Evolutionary conservation across 2,888 invertebrate species (phyloP).

Genomic region (Syrphus vitripennis): DNA sequence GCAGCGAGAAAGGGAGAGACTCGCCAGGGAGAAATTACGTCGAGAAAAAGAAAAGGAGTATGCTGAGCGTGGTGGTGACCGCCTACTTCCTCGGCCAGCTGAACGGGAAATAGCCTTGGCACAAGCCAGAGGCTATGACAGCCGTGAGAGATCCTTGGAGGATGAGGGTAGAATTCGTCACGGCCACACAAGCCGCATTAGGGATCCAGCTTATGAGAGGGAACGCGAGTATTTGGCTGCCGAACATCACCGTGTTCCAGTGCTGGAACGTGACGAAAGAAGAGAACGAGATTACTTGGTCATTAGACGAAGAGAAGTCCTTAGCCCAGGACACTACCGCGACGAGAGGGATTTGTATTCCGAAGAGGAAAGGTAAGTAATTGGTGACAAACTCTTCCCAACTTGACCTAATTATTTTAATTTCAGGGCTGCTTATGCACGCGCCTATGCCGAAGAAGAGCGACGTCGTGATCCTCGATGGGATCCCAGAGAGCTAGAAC

Average conservation of each 20-base stretch:
- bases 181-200: slow-evolving; percentile 37
- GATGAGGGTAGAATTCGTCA: slow-evolving; percentile 73
- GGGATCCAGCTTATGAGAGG: slow-evolving; percentile 77
- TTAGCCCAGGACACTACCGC: slow-evolving; percentile 78
- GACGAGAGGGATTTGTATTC: slow-evolving; percentile 78
- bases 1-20: slow-evolving; percentile 83
- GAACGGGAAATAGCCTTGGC: slow-evolving; percentile 85
- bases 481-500: slow-evolving; percentile 75
- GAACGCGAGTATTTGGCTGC: slow-evolving; percentile 75
- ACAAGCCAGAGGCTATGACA: slow-evolving; percentile 80
- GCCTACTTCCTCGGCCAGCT: slow-evolving; percentile 85
- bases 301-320: slow-evolving; percentile 76
- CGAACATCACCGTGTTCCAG: slow-evolving; percentile 74
- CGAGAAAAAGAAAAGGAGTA: slow-evolving; percentile 80
- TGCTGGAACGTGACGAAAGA: slow-evolving; percentile 77
- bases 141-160: slow-evolving; percentile 79
- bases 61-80: slow-evolving; percentile 82
- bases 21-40: slow-evolving; percentile 81
- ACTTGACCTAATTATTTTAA: not conserved
- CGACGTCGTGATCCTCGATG: slow-evolving; percentile 76
- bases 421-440: slow-evolving; percentile 76
- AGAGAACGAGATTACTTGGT: slow-evolving; percentile 77
- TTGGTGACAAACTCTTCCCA: not conserved
- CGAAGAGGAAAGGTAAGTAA: slow-evolving; percentile 77
- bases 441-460: slow-evolving; percentile 76